These are phyloP conservation scores for Nycticorax nycticorax DNA, from an alignment of 2,113 vertebrate genomes.

Conservation along the genomic window DNA sequence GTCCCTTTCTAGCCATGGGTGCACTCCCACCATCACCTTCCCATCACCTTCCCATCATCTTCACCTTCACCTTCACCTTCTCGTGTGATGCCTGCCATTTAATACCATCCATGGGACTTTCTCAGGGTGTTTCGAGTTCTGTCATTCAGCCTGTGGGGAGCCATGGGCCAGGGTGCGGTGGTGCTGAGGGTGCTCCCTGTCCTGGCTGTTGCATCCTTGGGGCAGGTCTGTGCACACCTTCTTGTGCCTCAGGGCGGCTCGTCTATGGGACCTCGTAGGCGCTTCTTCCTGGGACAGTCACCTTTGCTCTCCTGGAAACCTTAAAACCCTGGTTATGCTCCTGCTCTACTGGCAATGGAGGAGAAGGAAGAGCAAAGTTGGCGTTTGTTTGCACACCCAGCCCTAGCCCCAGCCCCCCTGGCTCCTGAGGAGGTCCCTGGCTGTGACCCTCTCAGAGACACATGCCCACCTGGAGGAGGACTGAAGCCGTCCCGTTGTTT, in stretches of 20 bases:
- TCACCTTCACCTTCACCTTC: not conserved
- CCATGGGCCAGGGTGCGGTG: fast-evolving
- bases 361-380: not conserved
- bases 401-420: not conserved
- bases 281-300: not conserved
- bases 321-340: not conserved
- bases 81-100: not conserved
- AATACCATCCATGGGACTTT: not conserved
- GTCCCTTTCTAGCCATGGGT: not conserved
- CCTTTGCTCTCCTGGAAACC: not conserved
- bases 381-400: not conserved
- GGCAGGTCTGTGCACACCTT: not conserved
- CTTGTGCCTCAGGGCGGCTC: not conserved
- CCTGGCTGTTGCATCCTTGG: not conserved
- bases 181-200: not conserved
- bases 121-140: not conserved
- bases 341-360: not conserved
- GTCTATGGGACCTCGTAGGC: fast-evolving
- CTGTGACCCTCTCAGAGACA: not conserved
- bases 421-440: not conserved
- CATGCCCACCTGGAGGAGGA: not conserved
- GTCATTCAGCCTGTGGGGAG: not conserved
- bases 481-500: not conserved
- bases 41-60: not conserved
- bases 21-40: not conserved